Percentiles rank a stretch among this genome's conserved stretches.
phyloP scores from a whole-genome alignment of 2,113 vertebrate genomes.

The Tetrax tetrax region DNA sequence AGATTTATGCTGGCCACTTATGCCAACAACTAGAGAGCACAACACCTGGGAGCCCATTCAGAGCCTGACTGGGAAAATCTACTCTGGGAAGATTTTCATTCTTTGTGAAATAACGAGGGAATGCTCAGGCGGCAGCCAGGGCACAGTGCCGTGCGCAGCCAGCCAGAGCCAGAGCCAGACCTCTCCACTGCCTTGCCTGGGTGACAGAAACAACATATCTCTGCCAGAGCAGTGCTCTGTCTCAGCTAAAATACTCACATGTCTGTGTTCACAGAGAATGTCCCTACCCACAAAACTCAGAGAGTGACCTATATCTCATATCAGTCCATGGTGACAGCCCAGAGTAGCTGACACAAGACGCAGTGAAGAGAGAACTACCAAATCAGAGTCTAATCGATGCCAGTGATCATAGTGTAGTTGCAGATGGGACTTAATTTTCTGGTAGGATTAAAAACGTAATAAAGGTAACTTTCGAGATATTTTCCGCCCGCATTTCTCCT shows the following conservation, averaged over 20 bases:
- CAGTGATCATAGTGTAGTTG: background rate
- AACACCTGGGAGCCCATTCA: background rate
- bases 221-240: background rate
- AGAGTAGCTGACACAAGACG: background rate
- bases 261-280: background rate
- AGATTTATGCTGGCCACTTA: too few species aligned
- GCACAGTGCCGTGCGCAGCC: background rate
- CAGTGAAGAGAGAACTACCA: background rate
- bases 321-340: background rate
- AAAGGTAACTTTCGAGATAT: background rate
- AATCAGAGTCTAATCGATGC: background rate
- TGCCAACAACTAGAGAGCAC: background rate
- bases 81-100: background rate
- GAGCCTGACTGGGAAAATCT: background rate
- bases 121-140: accelerated
- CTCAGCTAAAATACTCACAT: background rate
- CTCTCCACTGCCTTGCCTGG: background rate
- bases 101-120: background rate
- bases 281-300: background rate
- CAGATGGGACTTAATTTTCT: background rate
- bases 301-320: background rate
- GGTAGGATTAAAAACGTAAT: background rate
- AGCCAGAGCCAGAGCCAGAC: background rate
- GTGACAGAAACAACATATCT: background rate
- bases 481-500: background rate